These are phyloP conservation scores for Ormyrus pomaceus DNA, from an alignment of 2,888 invertebrate genomes.

Conservation along the genomic window DNA sequence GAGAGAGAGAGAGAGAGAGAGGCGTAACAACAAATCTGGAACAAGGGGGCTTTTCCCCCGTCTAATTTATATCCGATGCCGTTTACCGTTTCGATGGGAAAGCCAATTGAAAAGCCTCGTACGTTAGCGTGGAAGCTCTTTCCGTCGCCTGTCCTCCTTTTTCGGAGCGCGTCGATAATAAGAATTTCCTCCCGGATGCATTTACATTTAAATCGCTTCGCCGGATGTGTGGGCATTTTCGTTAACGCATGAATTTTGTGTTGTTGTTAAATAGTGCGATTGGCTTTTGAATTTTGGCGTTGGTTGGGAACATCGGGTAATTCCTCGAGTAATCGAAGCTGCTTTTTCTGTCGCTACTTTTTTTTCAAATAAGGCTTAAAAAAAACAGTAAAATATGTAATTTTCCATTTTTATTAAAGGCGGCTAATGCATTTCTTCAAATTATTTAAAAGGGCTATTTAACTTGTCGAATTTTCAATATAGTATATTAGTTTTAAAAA, in stretches of 20 bases:
- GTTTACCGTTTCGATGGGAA: slow-evolving; percentile 25
- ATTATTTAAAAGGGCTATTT: no score
- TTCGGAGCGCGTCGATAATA: slow-evolving; percentile 10
- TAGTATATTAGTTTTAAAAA: no score
- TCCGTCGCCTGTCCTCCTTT: not conserved
- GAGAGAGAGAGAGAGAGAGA: not conserved
- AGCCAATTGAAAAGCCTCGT: slow-evolving; percentile 39
- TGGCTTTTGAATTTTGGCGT: no score
- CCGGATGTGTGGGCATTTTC: not conserved
- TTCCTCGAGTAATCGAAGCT: no score
- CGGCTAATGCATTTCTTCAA: no score
- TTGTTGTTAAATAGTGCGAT: no score
- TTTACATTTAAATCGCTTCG: slow-evolving; percentile 25
- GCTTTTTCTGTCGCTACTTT: not conserved
- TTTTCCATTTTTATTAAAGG: no score
- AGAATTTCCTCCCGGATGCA: not conserved
- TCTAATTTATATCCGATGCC: slow-evolving; percentile 42
- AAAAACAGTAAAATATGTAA: no score
- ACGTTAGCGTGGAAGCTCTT: slow-evolving; percentile 26
- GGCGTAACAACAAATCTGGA: slow-evolving; percentile 25
- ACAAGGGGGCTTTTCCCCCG: slow-evolving; percentile 23
- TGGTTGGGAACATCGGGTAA: no score
- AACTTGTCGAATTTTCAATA: no score
- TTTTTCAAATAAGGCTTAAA: not conserved
- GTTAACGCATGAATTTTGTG: no score